Conservation (phyloP, 2,888 invertebrate genomes). For the Synergus umbraculus region DNA sequence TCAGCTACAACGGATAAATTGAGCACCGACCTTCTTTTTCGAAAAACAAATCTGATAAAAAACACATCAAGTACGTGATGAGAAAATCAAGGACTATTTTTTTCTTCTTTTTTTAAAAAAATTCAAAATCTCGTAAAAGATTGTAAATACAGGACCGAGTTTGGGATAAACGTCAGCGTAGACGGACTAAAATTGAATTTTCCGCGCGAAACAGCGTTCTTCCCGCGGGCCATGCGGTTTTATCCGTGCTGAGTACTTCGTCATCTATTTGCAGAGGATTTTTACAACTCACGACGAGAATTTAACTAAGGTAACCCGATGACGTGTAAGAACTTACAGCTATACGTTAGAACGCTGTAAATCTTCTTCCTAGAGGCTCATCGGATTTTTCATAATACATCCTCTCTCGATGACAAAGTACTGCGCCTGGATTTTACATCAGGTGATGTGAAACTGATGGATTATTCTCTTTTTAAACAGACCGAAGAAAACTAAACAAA, state of each 20-base stretch:
- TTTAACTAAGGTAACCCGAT: conserved; percentile 53
- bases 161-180: conserved; percentile 29
- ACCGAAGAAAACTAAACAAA: too few species aligned
- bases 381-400: conserved; percentile 28
- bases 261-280: conserved; percentile 44
- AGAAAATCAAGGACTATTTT: not conserved
- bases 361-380: conserved; percentile 33
- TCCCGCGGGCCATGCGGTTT: conserved; percentile 48
- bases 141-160: conserved; percentile 1
- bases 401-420: conserved; percentile 31
- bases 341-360: conserved; percentile 33
- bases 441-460: not conserved
- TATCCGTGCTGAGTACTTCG: conserved; percentile 39
- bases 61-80: not conserved
- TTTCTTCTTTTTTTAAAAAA: not conserved
- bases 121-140: conserved; percentile 12
- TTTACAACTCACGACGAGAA: conserved; percentile 50
- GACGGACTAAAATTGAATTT: conserved; percentile 48
- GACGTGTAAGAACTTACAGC: conserved; percentile 53
- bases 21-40: not conserved
- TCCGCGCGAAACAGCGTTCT: conserved; percentile 41
- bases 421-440: not conserved
- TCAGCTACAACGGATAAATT: not conserved
- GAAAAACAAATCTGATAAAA: not conserved
- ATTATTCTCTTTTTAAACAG: not conserved